Conservation (phyloP, 2,113 vertebrate genomes). For the Onychostruthus taczanowskii region DNA sequence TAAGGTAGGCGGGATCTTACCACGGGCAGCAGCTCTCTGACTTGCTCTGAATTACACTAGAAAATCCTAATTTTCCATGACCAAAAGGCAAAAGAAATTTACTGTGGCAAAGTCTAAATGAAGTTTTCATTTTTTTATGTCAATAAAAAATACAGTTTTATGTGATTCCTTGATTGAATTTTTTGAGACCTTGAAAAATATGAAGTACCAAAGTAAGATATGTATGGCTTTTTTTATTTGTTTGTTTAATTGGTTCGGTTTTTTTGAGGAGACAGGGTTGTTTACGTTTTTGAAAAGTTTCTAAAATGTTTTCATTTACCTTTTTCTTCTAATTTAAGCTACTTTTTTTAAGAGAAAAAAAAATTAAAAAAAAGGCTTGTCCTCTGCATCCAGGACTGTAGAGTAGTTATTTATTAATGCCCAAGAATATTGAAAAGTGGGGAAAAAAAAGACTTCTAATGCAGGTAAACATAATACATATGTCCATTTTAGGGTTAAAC, state of each 20-base stretch:
- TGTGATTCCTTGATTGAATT: not conserved
- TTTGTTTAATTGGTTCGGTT: fast-evolving
- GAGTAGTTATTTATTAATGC: not conserved
- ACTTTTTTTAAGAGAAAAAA: not conserved
- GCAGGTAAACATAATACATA: not conserved
- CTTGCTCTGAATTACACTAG: not conserved
- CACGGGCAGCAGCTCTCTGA: not conserved
- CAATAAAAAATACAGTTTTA: not conserved
- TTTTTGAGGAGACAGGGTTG: not conserved
- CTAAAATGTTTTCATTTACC: not conserved
- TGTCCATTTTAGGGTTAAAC: not conserved
- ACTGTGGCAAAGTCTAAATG: not conserved
- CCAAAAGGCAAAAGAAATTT: not conserved
- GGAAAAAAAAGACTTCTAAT: not conserved
- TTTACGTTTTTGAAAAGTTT: not conserved
- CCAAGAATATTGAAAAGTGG: not conserved
- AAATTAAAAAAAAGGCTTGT: too few relatives aligned
- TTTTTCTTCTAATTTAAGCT: not conserved
- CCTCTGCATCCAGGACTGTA: not conserved
- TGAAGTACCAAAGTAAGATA: not conserved
- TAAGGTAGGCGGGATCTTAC: not conserved
- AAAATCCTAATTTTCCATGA: not conserved
- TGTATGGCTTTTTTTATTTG: not conserved
- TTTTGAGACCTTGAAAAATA: fast-evolving
- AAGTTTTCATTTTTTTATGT: not conserved